Conservation (phyloP, 2,797 vertebrate species). For the Vipera ursinii region DNA sequence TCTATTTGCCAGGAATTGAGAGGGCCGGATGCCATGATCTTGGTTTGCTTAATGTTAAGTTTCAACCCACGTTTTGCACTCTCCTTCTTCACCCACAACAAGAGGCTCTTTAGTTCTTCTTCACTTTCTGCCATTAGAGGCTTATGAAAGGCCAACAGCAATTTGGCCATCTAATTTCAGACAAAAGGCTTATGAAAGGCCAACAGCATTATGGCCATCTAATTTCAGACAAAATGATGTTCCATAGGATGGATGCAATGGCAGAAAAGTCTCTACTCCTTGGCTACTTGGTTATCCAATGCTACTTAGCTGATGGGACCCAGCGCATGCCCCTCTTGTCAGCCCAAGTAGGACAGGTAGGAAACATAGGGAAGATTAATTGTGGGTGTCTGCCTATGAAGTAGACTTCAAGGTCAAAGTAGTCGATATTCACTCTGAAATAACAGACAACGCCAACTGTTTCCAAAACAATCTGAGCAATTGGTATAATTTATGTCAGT, state of each 20-base stretch:
- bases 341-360: neutral
- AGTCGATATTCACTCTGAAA: neutral
- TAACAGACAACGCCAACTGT: neutral
- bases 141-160: no score
- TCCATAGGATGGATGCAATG: neutral
- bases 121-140: no score
- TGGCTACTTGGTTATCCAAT: neutral
- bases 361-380: neutral
- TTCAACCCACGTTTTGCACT: no score
- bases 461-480: neutral
- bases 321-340: neutral
- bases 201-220: neutral
- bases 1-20: no score
- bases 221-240: neutral
- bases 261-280: neutral
- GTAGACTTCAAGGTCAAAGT: neutral
- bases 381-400: neutral
- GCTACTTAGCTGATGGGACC: neutral
- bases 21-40: no score
- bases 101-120: no score
- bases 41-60: no score
- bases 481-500: neutral
- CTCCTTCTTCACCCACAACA: no score
- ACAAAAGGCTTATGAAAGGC: neutral
- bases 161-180: no score